Base-by-base conservation (phyloP, 2,113 vertebrate genomes). In the Nothobranchius kuhntae region DNA sequence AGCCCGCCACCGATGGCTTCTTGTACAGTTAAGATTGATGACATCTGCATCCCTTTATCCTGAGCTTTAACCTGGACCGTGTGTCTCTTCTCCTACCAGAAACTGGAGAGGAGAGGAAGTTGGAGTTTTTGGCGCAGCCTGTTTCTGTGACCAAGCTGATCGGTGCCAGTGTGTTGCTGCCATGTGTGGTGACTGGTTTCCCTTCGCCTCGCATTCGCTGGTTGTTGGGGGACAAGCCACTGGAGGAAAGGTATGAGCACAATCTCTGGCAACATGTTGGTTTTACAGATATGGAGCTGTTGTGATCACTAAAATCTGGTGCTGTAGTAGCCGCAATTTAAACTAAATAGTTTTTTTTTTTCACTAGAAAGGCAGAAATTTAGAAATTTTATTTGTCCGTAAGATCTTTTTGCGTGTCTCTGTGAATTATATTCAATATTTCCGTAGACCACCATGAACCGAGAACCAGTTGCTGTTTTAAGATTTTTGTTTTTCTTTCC, bases 51-150 rank as follows among this genome's bases (percentile, higher is more conserved):
- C n/a, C 58, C 15, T 14, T 55, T 61, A 40, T 9, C 38, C 72
- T 57, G 40, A 9, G 48, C 45, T 48, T 65, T 46, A 46, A 74
- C 68, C 59, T 44, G 62, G 24, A 65, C 64, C 40, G 46, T 40
- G 75, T 65, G 2, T n/a, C 50, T 53, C 4, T 6, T 65, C 17
- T 11, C 60, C 54, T 50, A 60, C 8, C n/a, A 98, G 97, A 94
- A 84, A 85, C 92, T 0, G 93, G 90, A 71, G 89, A 89, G 38
- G 86, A 91, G 0, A 88, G 91, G 79, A 87, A 80, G 45, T 72
- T 93, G 89, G 74, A 83, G 50, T 96, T 98, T 84, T 78, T 95
- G 84, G 87, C 85, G 55, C 89, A 92, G 35, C 96, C 98, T 0
- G 81, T 59, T 5, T 55, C 95, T 0, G 82, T 94, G 2, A 92